Percentiles rank a stretch among this genome's conserved stretches.
Evolutionary conservation across 2,797 vertebrate genomes (phyloP).

Genomic region (Leuciscus waleckii): DNA sequence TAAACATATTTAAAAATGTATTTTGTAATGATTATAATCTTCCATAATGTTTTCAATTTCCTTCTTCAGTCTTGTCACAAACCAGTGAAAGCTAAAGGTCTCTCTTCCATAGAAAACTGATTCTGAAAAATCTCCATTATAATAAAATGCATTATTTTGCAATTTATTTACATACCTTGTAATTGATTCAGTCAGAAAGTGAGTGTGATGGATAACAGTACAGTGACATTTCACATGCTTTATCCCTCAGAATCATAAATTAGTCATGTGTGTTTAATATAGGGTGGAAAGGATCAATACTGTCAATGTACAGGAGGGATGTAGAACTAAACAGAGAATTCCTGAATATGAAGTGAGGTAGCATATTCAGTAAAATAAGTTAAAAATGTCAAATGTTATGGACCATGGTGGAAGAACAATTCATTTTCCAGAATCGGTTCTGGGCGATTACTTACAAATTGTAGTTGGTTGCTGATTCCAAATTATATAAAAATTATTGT

Average conservation of each 20-base stretch:
- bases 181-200: background rate
- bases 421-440: background rate
- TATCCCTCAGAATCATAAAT: constrained; percentile 20
- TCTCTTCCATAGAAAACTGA: background rate
- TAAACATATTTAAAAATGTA: background rate
- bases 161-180: background rate
- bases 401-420: background rate
- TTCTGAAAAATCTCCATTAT: background rate
- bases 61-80: background rate
- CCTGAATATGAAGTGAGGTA: background rate
- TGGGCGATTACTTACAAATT: background rate
- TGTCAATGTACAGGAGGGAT: constrained; percentile 18
- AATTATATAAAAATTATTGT: too few species aligned
- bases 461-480: too few species aligned
- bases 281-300: constrained; percentile 25
- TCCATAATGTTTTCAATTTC: background rate
- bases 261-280: constrained; percentile 23
- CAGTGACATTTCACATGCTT: background rate
- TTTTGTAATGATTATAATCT: background rate
- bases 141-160: background rate
- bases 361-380: background rate
- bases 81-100: background rate
- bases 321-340: background rate
- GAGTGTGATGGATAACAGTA: background rate
- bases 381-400: background rate